Base-by-base conservation (phyloP, 2,113 vertebrate genomes). In the Bombycilla garrulus region DNA sequence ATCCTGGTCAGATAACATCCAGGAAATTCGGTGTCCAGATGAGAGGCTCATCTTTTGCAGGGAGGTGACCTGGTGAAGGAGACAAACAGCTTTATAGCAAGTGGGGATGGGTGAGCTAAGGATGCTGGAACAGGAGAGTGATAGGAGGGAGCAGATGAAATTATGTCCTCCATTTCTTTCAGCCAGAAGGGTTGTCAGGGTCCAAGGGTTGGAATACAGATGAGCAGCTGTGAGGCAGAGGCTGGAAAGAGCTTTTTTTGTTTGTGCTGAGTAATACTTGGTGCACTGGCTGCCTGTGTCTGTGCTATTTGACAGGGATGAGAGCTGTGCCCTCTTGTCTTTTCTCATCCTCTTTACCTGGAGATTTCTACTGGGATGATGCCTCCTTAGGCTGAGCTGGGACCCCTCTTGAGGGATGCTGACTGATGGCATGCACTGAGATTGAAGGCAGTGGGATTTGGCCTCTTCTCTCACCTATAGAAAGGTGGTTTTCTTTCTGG, bases 211-310 rank as follows among this genome's bases (percentile, higher is more conserved):
- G 74, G 90, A 94, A 91, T 90, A 86, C 4, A 7, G 78, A 64
- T 87, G 57, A 90, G 61, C 78, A 95, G 85, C 84, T 85, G 73
- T 72, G 85, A 93, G 61, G 38, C 56, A 71, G 61, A 74, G 56
- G 19, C 70, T 85, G 87, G 70, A 85, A 93, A 64, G 73, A 84
- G 61, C 47, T 79, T 51, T 85, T 88, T 71, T 64, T 82, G n/a
- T 85, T 93, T 0, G 0, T 88, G 40, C 48, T 93, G 61, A 82
- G 51, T 88, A 76, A 64, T 0, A 1, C 54, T 44, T 53, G n/a
- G n/a, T 88, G 70, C 20, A 4, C 5, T 60, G 48, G 38, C 85
- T 85, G 73, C 21, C 47, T 85, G 38, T 45, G 14, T 67, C 85
- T 81, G 12, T 53, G 42, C 47, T 90, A 29, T 56, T 47, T 44